Conservation (phyloP, 2,113 vertebrate genomes). For the Pteropus alecto region DNA sequence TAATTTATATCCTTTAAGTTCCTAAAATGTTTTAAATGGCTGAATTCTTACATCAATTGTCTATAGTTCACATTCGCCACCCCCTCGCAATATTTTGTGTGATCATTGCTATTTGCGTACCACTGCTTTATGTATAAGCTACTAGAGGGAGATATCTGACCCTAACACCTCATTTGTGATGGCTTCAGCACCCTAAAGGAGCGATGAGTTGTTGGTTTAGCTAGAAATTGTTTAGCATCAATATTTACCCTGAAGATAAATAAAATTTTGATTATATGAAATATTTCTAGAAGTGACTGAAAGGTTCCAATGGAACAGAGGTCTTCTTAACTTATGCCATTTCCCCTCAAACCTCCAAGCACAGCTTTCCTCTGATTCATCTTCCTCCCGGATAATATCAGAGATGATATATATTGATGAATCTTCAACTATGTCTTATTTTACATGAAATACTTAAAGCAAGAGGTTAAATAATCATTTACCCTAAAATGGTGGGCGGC, state of each 20-base stretch:
- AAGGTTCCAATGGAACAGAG: not conserved
- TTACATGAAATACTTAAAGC: not conserved
- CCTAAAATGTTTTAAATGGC: conserved; percentile 14
- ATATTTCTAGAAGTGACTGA: not conserved
- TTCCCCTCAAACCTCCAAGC: not conserved
- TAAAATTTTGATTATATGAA: not conserved
- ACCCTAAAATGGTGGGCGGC: not conserved
- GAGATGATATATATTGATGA: not conserved
- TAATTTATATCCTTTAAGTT: not conserved
- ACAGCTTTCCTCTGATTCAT: not conserved
- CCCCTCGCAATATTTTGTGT: not conserved
- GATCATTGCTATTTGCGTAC: not conserved
- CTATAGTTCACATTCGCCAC: not conserved
- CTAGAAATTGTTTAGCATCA: not conserved
- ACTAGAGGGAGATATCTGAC: not conserved
- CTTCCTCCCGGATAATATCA: not conserved
- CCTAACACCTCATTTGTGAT: not conserved
- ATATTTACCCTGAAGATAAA: not conserved
- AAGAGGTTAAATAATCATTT: not conserved
- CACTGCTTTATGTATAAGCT: not conserved
- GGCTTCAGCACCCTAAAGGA: not conserved
- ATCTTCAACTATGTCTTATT: not conserved
- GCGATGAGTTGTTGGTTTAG: not conserved
- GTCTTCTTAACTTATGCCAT: not conserved
- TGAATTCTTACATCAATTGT: not conserved